Base-by-base conservation (phyloP, 2,113 vertebrate genomes). In the Tringa solitaria region DNA sequence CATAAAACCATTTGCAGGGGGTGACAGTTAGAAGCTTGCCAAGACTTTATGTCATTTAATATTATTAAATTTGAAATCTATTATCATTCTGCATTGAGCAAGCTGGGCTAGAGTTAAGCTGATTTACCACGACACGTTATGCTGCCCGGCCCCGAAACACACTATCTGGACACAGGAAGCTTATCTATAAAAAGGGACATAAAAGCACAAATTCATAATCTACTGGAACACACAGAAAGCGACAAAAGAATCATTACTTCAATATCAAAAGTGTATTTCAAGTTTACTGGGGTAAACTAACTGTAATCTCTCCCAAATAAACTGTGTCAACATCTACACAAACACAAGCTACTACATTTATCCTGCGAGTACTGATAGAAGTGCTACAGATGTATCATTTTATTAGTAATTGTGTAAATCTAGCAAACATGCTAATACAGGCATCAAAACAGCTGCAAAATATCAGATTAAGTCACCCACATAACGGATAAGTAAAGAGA, bases 11-110 rank as follows among this genome's bases (percentile, higher is more conserved):
- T 82, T 50, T 90, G 53, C 86, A 87, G 85, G 56, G 76, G 23
- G 51, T 37, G 53, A 78, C 30, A 45, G 69, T 18, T 74, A 87
- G 90, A 82, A 53, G 27, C 69, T 72, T 63, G 72, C 72, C 69
- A 83, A 61, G 50, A 83, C 77, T 67, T 59, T 43, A 43, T 70
- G 70, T 60, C 82, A 80, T 83, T 93, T 53, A 50, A 28, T 32
- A 59, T 54, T 78, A 94, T 32, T 87, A 61, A 72, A 89, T 84
- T 78, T 79, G 90, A 76, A 86, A 95, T 74, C 77, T 78, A 50
- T 46, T 67, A 11, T 23, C 86, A 48, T 51, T 78, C 53, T 1
- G 2, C 14, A 64, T 37, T 48, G 63, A 64, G 51, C 81, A 76
- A 89, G 60, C 27, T 26, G 39, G 64, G 53, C 59, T 50, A 32